phyloP scores from a whole-genome alignment of 2,888 invertebrate genomes.

The Euzophera pinguis region DNA sequence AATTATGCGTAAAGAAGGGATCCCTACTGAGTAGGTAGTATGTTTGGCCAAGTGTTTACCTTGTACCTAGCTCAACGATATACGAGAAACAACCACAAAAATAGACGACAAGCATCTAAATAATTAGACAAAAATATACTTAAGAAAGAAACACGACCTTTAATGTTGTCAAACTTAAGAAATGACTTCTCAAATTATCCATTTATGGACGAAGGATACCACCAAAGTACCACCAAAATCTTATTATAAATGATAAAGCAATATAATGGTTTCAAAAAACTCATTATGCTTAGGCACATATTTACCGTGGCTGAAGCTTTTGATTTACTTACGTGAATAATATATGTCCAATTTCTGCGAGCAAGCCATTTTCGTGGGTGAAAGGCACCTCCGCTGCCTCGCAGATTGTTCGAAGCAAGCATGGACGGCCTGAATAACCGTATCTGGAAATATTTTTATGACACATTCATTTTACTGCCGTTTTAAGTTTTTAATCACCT shows the following conservation, averaged over 20 bases:
- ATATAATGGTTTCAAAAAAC: slow-evolving; percentile 1
- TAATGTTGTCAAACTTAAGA: no score
- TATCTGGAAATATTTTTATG: slow-evolving; percentile 68
- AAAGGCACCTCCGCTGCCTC: slow-evolving; percentile 86
- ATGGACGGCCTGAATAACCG: slow-evolving; percentile 83
- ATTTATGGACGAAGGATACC: no score
- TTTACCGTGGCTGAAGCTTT: slow-evolving; percentile 12
- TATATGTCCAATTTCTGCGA: slow-evolving; percentile 87
- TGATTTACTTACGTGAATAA: slow-evolving; percentile 84
- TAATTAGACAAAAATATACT: no score
- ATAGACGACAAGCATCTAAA: no score
- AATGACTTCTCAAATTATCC: no score
- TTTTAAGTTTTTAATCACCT: no score
- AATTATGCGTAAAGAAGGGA: no score
- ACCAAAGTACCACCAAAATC: not conserved
- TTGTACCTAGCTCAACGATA: no score
- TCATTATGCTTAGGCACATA: slow-evolving; percentile 7
- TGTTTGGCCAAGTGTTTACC: no score
- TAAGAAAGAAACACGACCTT: no score
- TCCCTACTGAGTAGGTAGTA: no score
- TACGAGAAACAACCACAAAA: no score
- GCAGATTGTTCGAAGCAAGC: slow-evolving; percentile 87
- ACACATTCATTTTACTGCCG: not conserved
- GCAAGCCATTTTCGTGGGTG: slow-evolving; percentile 83
- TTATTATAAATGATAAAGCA: slow-evolving; percentile 3